Evolutionary conservation across 2,113 vertebrate genomes (phyloP), one percentile per base, ranked within the genome.

Genomic region (Alces alces): DNA sequence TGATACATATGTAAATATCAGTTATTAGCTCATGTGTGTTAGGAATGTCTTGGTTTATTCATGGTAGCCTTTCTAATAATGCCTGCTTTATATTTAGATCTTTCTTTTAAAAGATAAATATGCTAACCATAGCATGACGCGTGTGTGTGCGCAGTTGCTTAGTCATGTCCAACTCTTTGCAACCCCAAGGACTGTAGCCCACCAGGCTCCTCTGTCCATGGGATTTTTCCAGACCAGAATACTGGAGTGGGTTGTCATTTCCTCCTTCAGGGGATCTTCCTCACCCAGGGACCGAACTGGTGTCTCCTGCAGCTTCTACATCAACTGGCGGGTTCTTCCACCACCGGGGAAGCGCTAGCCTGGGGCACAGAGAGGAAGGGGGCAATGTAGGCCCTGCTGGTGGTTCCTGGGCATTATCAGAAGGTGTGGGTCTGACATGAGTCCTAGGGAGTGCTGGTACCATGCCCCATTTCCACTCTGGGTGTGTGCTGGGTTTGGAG

Each of bases 21-120:
- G 6, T 78, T 78, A 80, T 55, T 76, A 70, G 76, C 52, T 60
- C 64, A 66, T 57, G 2, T 86, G 6, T 87, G 27, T 96, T 19
- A 78, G 79, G 14, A 73, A 86, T 83, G 30, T 47, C 39, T 84
- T 89, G 7, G 27, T 4, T 85, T 96, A 70, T 66, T 89, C 52
- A 30, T 83, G 43, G 79, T 60, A 54, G 9, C 16, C 70, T 89
- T 90, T 95, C 28, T 21, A 33, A 28, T 73, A 43, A 25, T 61
- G 36, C n/a, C 57, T 86, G 21, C 25, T 88, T 96, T 86, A n/a
- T 54, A 19, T 89, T 60, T 66, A 93, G 91, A 73, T 52, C 80
- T 84, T 88, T 73, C 16, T 86, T 73, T 60, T 80, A 52, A 15
- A 28, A 85, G 36, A 30, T 25, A 36, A 1, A 9, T 54, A 6